These are phyloP conservation scores for Scartelaos histophorus DNA, from an alignment of 2,113 vertebrate species.

Conservation along the genomic window DNA sequence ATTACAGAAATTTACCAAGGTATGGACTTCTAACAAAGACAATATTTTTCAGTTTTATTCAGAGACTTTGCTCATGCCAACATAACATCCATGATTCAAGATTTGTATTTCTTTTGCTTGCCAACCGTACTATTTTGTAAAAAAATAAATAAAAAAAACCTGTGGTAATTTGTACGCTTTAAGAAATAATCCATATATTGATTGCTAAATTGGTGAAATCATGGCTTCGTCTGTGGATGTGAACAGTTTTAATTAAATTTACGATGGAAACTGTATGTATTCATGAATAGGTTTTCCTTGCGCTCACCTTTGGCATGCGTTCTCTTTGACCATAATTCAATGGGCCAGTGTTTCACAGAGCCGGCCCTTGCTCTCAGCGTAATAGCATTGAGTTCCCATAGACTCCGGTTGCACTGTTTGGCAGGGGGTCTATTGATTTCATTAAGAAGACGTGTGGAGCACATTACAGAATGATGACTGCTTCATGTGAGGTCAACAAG, in stretches of 20 bases:
- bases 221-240: neutral
- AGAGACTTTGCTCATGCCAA: no score
- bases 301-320: neutral
- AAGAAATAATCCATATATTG: no score
- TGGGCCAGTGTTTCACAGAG: slow-evolving; percentile 42
- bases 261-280: neutral
- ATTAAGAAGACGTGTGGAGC: slow-evolving; percentile 79
- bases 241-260: neutral
- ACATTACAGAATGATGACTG: slow-evolving; percentile 83
- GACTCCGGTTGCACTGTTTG: slow-evolving; percentile 63
- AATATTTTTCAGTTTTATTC: no score
- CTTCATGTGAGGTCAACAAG: slow-evolving; percentile 84
- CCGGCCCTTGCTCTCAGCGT: slow-evolving; percentile 39
- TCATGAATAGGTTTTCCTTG: neutral
- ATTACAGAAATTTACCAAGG: no score
- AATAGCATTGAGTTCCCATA: slow-evolving; percentile 59
- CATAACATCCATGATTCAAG: no score
- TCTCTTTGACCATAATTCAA: slow-evolving; percentile 22
- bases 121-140: no score
- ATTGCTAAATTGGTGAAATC: neutral
- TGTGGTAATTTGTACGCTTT: no score
- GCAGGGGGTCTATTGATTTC: slow-evolving; percentile 79
- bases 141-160: no score
- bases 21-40: no score
- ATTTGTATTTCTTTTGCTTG: no score